Percentiles rank a stretch among this genome's conserved stretches.
These are phyloP conservation scores for Fistularia commersonii DNA, from an alignment of 2,797 vertebrate genomes.

Conservation along the genomic window DNA sequence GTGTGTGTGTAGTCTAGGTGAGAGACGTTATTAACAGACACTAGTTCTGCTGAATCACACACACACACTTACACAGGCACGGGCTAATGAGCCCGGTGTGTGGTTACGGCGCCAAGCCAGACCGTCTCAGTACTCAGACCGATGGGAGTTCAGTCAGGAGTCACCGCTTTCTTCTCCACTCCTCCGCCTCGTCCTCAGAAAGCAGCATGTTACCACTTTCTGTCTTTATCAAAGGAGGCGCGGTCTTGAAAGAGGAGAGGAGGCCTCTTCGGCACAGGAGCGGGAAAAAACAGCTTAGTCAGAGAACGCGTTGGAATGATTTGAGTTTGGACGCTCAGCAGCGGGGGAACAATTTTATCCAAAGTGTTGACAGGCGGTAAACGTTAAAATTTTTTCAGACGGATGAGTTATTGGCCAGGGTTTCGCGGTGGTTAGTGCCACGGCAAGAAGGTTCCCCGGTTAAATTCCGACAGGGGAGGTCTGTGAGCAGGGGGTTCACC, in stretches of 20 bases:
- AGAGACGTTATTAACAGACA: slow-evolving; percentile 33
- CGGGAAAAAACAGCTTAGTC: slow-evolving; percentile 5
- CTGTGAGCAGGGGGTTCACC: no score
- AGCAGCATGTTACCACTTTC: slow-evolving; percentile 38
- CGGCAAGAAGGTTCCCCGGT: no score
- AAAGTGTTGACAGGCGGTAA: no score
- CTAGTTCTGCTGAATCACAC: slow-evolving; percentile 25
- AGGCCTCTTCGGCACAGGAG: slow-evolving; percentile 19
- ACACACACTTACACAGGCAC: slow-evolving; percentile 29
- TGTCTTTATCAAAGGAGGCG: slow-evolving; percentile 56
- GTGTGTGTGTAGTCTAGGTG: slow-evolving; percentile 28
- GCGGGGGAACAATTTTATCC: no score
- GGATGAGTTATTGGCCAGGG: no score
- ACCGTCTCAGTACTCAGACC: slow-evolving; percentile 52
- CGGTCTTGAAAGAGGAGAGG: slow-evolving; percentile 24
- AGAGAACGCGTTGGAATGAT: no score
- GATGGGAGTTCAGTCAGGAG: slow-evolving; percentile 69
- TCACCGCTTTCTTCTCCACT: slow-evolving; percentile 57
- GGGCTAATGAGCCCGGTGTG: slow-evolving; percentile 68
- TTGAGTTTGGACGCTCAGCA: no score
- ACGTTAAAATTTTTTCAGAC: no score
- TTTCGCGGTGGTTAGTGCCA: no score
- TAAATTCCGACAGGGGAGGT: no score
- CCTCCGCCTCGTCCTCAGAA: slow-evolving; percentile 46
- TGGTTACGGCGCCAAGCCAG: slow-evolving; percentile 56